These are phyloP conservation scores for Octomys mimax DNA, from an alignment of 2,797 vertebrate species.

Conservation along the genomic window DNA sequence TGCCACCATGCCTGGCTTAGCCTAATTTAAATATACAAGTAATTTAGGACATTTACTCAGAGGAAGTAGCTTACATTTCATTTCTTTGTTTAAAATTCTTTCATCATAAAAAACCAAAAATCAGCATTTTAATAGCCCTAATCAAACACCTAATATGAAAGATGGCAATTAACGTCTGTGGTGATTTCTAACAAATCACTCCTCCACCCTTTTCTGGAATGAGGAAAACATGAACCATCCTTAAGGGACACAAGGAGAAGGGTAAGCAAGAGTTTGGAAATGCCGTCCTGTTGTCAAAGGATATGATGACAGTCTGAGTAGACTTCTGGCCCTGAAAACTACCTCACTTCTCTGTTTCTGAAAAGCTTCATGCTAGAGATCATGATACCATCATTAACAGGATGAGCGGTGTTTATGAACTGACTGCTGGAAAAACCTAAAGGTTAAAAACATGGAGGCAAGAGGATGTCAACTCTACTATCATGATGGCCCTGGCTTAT, in stretches of 20 bases:
- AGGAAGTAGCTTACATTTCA: background rate
- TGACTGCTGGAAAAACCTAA: conserved; percentile 11
- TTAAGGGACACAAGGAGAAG: background rate
- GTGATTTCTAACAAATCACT: background rate
- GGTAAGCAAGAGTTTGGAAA: conserved; percentile 44
- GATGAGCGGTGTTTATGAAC: conserved; percentile 47
- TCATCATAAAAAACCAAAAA: background rate
- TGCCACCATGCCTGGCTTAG: background rate
- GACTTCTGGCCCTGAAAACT: conserved; percentile 39
- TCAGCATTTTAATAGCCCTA: background rate
- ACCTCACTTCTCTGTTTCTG: background rate
- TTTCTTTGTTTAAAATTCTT: background rate
- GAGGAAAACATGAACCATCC: conserved; percentile 60
- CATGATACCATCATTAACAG: conserved; percentile 45
- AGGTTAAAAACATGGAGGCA: conserved; percentile 12
- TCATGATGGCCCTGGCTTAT: conserved; percentile 36
- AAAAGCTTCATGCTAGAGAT: background rate
- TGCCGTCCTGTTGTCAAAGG: conserved; percentile 30
- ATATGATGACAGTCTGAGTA: conserved; percentile 55
- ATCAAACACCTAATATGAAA: background rate
- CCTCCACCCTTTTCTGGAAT: conserved; percentile 60
- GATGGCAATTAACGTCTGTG: conserved; percentile 15
- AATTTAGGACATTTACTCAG: background rate
- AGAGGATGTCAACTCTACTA: background rate
- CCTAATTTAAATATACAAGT: background rate